Percentiles rank a stretch among this genome's conserved stretches.
phyloP scores from a whole-genome alignment of 2,797 vertebrate species.

The Streptopelia turtur region DNA sequence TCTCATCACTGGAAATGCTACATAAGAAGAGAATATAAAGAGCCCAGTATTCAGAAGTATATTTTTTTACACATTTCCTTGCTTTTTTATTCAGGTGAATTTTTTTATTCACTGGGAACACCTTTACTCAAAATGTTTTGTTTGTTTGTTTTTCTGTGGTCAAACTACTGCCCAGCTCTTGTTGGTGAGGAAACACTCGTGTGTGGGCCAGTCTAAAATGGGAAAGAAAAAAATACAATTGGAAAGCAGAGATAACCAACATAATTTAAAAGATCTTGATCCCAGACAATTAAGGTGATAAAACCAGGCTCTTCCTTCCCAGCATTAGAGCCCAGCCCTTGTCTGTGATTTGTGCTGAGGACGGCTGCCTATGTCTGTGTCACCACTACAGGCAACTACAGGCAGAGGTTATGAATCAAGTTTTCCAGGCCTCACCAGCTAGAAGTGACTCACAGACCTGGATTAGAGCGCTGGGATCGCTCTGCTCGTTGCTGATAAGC shows the following conservation, averaged over 20 bases:
- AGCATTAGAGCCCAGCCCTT: constrained; percentile 17
- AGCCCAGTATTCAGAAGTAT: background rate
- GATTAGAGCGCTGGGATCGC: constrained; percentile 55
- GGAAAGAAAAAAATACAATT: background rate
- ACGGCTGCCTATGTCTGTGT: background rate
- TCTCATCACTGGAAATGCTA: background rate
- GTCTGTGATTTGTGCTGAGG: constrained; percentile 45
- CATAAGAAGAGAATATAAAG: background rate
- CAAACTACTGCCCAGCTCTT: background rate
- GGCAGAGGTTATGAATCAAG: constrained; percentile 42
- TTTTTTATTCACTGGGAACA: background rate
- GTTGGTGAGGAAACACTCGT: fast-evolving
- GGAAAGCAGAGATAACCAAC: background rate
- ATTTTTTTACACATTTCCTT: background rate
- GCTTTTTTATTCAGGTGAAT: background rate
- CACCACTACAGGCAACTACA: constrained; percentile 44
- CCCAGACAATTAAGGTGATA: background rate
- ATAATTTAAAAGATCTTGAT: background rate
- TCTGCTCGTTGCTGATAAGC: constrained; percentile 64
- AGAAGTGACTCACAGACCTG: constrained; percentile 63
- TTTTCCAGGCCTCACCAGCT: constrained; percentile 65
- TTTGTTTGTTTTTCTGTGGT: background rate
- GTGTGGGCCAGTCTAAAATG: background rate
- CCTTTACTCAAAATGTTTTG: background rate
- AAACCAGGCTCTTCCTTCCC: constrained; percentile 8